Evolutionary conservation across 2,797 vertebrate species (phyloP).

Genomic region (Rhynchotus rufescens): DNA sequence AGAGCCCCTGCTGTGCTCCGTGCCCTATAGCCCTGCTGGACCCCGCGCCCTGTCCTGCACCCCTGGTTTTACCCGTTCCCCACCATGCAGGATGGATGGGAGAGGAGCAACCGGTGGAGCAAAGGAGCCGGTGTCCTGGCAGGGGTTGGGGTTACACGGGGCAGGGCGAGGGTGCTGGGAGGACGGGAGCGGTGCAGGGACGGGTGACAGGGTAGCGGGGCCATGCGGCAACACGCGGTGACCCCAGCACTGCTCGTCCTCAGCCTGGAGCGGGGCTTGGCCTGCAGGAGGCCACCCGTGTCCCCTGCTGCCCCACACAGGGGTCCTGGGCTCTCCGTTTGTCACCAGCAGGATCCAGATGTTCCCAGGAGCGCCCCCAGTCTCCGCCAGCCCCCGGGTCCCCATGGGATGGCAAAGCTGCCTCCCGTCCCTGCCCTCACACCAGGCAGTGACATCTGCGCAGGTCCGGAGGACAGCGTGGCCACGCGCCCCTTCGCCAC

Average conservation of each 20-base stretch:
- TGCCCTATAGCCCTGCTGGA: too few species aligned
- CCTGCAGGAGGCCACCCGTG: rapidly evolving
- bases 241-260: rapidly evolving
- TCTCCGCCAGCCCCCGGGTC: rapidly evolving
- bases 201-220: rapidly evolving
- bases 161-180: rapidly evolving
- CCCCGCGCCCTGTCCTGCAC: rapidly evolving
- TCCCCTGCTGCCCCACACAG: not conserved
- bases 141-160: rapidly evolving
- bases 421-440: rapidly evolving
- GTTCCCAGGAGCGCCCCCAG: not conserved
- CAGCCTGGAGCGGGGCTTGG: not conserved
- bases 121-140: rapidly evolving
- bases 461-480: rapidly evolving
- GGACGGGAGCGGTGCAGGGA: not conserved
- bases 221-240: rapidly evolving
- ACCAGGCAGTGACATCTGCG: rapidly evolving
- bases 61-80: not conserved
- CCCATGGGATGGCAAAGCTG: rapidly evolving
- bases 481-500: rapidly evolving
- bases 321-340: rapidly evolving
- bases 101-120: not conserved
- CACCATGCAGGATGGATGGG: rapidly evolving
- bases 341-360: rapidly evolving
- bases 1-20: not conserved